Evolutionary conservation across 2,888 invertebrate species (phyloP).

Genomic region (Synergus laeviventris): DNA sequence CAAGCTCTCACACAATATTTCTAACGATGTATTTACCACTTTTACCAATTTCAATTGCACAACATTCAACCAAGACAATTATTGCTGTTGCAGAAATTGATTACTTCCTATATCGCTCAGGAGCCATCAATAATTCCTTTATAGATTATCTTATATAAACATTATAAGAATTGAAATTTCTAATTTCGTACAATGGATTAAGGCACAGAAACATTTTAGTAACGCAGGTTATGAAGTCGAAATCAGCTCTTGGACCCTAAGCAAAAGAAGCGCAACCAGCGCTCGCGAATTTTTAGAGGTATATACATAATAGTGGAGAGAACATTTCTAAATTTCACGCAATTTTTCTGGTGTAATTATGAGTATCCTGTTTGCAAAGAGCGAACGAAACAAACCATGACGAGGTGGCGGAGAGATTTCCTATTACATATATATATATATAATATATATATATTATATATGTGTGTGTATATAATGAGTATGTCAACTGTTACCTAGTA

Average conservation of each 20-base stretch:
- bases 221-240: neutral
- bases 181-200: neutral
- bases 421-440: too few relatives aligned
- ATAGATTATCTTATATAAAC: too few relatives aligned
- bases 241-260: neutral
- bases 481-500: conserved; percentile 21
- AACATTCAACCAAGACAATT: neutral
- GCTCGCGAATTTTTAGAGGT: neutral
- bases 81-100: too few relatives aligned
- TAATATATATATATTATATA: too few relatives aligned
- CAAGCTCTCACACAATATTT: neutral
- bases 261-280: conserved; percentile 12
- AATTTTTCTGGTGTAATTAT: conserved; percentile 28
- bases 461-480: too few relatives aligned
- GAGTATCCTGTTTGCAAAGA: conserved; percentile 18
- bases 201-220: neutral
- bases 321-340: conserved; percentile 30
- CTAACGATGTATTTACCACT: neutral
- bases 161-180: neutral
- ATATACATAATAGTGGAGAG: neutral
- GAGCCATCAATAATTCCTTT: too few relatives aligned
- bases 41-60: neutral
- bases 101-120: too few relatives aligned
- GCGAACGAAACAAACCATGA: conserved; percentile 24
- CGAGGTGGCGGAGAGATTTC: conserved; percentile 10